Evolutionary conservation across 2,888 invertebrate species (phyloP), one percentile per base, ranked within the genome.

Genomic region (Spodoptera littoralis): DNA sequence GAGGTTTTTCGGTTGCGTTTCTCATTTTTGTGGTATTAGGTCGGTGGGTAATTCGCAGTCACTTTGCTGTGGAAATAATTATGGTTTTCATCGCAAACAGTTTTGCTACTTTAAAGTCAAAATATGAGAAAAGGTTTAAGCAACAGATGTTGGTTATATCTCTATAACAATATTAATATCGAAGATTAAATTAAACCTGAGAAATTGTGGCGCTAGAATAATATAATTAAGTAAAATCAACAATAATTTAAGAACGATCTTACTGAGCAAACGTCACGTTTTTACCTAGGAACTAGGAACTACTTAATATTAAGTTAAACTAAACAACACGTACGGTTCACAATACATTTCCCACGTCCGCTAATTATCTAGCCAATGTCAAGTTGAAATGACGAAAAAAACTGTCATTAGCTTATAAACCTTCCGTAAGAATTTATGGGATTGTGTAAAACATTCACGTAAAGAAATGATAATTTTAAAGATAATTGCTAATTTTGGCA

Each of bases 301-400:
- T 36, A 36, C 36, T 9, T 36, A 60, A 68, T 48, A 59, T 54
- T 12, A 53, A 43, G 58, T 65, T 45, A 53, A 65, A 36, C 36
- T 36, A 53, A 72, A 61, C 47, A 24, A 53, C 66, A 69, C 54
- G 52, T 59, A 55, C 41, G 36, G 53, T 64, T 51, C 53, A 70
- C 67, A 68, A 77, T 61, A 54, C 50, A 44, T 43, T 76, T 77
- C 80, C 77, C 77, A 77, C 77, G 80, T 63, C 57, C 50, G 42
- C 44, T 52, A 62, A 63, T 72, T 65, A 73, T 57, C 22, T 30
- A 49, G 43, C 65, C 76, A 76, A 76, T 78, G 76, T 76, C 79
- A 76, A 75, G 74, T 62, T 74, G 53, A 68, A 64, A 55, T 59
- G 47, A 59, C 64, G 47, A 58, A 55, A 27, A 27, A 51, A 46